These are phyloP conservation scores for Brienomyrus longianalis DNA, from an alignment of 2,113 vertebrate species.

Conservation along the genomic window DNA sequence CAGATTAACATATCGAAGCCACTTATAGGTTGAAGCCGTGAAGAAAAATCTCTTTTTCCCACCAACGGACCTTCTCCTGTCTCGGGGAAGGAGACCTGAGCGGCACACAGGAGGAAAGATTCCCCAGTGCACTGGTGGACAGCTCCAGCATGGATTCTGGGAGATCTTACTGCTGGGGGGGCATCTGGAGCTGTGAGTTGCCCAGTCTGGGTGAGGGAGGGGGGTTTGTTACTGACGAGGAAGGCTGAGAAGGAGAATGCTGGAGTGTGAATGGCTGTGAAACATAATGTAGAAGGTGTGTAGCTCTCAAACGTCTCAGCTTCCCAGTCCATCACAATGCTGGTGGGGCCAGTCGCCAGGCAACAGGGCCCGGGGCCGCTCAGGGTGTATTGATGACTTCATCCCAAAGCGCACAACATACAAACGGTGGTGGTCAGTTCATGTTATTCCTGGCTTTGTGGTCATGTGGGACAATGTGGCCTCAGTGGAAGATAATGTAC, in stretches of 20 bases:
- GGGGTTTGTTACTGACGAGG: not conserved
- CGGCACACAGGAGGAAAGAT: not conserved
- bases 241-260: not conserved
- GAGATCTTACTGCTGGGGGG: too few relatives aligned
- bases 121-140: not conserved
- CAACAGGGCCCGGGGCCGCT: not conserved
- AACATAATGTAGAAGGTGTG: not conserved
- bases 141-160: not conserved
- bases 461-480: not conserved
- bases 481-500: not conserved
- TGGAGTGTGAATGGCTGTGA: not conserved
- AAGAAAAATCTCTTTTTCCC: not conserved
- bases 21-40: not conserved
- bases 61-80: not conserved
- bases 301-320: not conserved
- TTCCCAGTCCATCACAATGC: not conserved
- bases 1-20: not conserved
- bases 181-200: not conserved
- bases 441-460: not conserved
- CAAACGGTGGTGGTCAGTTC: not conserved
- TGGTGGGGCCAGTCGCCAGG: not conserved
- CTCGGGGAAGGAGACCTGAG: not conserved
- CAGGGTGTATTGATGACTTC: not conserved
- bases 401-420: not conserved
- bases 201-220: not conserved